Evolutionary conservation across 2,113 vertebrate species (phyloP).

Genomic region (Sinosuthora webbiana): DNA sequence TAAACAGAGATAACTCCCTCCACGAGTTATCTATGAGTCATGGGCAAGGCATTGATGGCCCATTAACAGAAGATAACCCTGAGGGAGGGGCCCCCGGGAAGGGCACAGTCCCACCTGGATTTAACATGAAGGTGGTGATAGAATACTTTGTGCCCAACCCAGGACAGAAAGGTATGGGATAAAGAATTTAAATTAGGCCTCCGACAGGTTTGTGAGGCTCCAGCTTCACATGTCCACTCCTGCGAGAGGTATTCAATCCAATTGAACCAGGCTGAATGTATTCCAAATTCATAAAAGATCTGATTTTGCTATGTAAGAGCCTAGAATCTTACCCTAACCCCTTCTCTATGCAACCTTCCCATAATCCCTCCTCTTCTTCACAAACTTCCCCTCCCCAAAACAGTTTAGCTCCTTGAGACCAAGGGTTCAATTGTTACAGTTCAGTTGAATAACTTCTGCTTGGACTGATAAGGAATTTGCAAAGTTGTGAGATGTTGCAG

Average conservation of each 20-base stretch:
- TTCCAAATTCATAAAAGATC: not conserved
- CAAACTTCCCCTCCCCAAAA: not conserved
- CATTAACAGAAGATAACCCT: too few relatives aligned
- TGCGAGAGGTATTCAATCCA: not conserved
- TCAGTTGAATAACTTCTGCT: not conserved
- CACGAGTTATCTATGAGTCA: too few relatives aligned
- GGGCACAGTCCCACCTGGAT: too few relatives aligned
- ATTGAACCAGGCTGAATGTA: not conserved
- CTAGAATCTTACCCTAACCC: not conserved
- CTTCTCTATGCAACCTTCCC: not conserved
- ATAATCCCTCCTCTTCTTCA: not conserved
- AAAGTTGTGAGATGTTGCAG: not conserved
- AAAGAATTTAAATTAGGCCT: not conserved
- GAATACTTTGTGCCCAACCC: too few relatives aligned
- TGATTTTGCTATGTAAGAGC: not conserved
- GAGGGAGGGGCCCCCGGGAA: too few relatives aligned
- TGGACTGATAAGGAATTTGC: not conserved
- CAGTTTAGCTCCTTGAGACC: not conserved
- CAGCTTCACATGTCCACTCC: not conserved
- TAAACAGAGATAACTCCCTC: too few relatives aligned
- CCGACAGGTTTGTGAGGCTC: not conserved
- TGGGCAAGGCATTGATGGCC: too few relatives aligned
- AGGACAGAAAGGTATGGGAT: not conserved
- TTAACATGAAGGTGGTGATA: too few relatives aligned
- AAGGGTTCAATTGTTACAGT: not conserved